Percentiles rank a stretch among this genome's conserved stretches.
Evolutionary conservation across 2,113 vertebrate genomes (phyloP).

Genomic region (Dicaeum eximium): DNA sequence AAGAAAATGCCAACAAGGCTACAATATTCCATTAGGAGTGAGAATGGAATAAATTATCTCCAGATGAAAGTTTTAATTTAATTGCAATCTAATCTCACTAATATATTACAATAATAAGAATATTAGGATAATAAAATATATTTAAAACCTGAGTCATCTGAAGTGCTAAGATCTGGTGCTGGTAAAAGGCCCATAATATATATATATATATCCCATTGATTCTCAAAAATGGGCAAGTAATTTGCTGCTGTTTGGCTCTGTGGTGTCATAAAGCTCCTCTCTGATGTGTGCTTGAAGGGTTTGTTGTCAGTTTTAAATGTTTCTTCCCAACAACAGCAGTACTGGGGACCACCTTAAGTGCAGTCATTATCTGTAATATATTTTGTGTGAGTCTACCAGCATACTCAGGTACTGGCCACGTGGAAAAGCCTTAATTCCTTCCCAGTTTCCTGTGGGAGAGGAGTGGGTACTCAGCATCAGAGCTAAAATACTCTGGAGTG

Average conservation of each 20-base stretch:
- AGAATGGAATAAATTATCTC: slow-evolving; percentile 57
- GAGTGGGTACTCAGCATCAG: neutral
- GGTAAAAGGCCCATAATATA: neutral
- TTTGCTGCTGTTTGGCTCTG: neutral
- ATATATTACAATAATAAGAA: slow-evolving; percentile 64
- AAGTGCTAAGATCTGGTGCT: slow-evolving; percentile 30
- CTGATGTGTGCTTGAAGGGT: neutral
- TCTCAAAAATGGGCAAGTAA: neutral
- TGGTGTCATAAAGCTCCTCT: neutral
- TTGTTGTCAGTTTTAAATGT: neutral
- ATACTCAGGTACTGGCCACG: rapidly evolving
- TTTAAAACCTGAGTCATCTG: slow-evolving; percentile 50
- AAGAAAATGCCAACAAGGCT: slow-evolving; percentile 23
- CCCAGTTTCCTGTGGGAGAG: neutral
- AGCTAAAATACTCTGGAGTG: neutral
- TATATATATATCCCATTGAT: neutral
- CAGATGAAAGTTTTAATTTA: slow-evolving; percentile 66
- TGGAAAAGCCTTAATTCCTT: neutral
- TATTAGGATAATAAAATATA: slow-evolving; percentile 68
- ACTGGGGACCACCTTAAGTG: neutral
- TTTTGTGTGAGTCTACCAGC: neutral
- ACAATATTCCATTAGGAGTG: slow-evolving; percentile 18
- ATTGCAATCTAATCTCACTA: slow-evolving; percentile 59
- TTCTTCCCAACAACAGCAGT: neutral
- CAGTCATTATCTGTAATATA: neutral